phyloP scores from a whole-genome alignment of 2,797 vertebrate species.

The Trachops cirrhosus region DNA sequence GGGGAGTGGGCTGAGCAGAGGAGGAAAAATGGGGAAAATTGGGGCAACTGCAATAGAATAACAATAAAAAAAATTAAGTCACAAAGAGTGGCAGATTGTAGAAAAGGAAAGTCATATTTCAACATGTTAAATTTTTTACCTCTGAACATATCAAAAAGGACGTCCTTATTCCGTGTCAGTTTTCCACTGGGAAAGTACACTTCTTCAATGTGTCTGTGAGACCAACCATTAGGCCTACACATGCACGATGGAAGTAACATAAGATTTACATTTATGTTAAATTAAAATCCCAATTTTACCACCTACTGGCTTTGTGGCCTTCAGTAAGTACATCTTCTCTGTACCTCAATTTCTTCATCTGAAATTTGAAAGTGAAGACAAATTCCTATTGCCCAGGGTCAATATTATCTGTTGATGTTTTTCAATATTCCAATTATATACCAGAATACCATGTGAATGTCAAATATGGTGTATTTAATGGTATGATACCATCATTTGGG shows the following conservation, averaged over 20 bases:
- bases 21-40: neutral
- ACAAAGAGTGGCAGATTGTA: neutral
- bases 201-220: neutral
- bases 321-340: neutral
- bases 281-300: neutral
- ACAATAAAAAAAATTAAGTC: neutral
- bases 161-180: neutral
- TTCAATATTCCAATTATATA: neutral
- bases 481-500: too few species aligned
- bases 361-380: neutral
- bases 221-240: neutral
- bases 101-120: neutral
- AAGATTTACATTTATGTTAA: neutral
- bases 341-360: neutral
- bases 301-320: neutral
- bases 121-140: neutral
- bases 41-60: neutral
- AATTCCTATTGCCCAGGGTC: neutral
- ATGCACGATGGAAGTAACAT: neutral
- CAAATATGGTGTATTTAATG: neutral
- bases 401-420: neutral
- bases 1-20: neutral
- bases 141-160: neutral
- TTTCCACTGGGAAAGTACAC: neutral
- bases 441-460: neutral